phyloP scores from a whole-genome alignment of 2,113 vertebrate genomes.

The Calonectris borealis region DNA sequence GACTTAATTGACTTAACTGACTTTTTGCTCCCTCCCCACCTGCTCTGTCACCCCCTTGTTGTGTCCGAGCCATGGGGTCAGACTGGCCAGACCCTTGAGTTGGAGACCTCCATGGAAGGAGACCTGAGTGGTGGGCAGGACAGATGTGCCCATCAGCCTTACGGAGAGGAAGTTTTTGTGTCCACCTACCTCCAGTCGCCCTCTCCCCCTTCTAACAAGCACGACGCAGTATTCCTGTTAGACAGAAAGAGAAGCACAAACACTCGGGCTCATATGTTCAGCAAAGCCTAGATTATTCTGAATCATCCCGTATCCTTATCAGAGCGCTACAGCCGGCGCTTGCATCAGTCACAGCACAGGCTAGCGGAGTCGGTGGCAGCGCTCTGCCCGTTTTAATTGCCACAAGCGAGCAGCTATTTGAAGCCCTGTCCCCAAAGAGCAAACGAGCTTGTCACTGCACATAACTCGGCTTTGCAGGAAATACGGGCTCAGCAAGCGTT shows the following conservation, averaged over 20 bases:
- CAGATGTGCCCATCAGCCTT: not conserved
- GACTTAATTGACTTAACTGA: not conserved
- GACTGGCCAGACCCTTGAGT: not conserved
- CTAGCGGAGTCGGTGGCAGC: not conserved
- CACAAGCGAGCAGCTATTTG: conserved; percentile 37
- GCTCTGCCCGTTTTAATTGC: not conserved
- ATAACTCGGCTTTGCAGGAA: not conserved
- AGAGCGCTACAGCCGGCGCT: not conserved
- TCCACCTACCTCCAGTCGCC: not conserved
- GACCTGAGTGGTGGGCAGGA: not conserved
- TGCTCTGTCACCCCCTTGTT: not conserved
- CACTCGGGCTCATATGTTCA: not conserved
- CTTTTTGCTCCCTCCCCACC: not conserved
- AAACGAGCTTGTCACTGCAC: not conserved
- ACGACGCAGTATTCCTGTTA: not conserved
- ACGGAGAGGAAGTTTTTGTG: not conserved
- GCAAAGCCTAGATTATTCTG: conserved; percentile 45
- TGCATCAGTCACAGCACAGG: conserved; percentile 22
- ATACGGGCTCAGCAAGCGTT: not conserved
- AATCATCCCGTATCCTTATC: conserved; percentile 58
- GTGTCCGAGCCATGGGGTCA: not conserved
- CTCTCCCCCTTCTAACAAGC: not conserved
- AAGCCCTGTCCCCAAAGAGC: conserved; percentile 36
- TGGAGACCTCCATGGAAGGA: not conserved
- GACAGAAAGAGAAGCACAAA: not conserved